Evolutionary conservation across 2,888 invertebrate genomes (phyloP).

Genomic region (Drosophila differens): DNA sequence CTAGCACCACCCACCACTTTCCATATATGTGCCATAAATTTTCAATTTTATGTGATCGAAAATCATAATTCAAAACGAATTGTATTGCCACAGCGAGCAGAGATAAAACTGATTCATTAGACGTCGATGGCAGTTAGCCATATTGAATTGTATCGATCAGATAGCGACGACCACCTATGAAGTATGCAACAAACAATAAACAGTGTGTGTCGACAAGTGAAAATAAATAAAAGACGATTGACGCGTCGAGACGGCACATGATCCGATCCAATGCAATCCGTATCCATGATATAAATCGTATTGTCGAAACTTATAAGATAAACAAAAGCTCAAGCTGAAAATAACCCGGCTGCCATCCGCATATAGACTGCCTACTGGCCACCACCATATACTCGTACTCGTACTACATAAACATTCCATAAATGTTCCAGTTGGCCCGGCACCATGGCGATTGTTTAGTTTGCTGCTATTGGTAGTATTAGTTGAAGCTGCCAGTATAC

Average conservation of each 20-base stretch:
- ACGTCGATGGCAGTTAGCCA: conserved; percentile 11
- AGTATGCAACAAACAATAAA: conserved; percentile 76
- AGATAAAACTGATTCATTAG: conserved; percentile 41
- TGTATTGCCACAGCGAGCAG: not conserved
- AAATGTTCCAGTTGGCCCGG: conserved; percentile 42
- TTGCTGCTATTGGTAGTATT: conserved; percentile 22
- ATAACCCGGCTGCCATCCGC: conserved; percentile 38
- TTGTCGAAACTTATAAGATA: conserved; percentile 70
- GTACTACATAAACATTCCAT: conserved; percentile 56
- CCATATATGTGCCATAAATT: conserved; percentile 7
- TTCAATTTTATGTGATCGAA: conserved; percentile 44
- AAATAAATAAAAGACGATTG: conserved; percentile 64
- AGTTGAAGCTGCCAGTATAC: conserved; percentile 39
- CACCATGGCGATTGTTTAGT: conserved; percentile 43
- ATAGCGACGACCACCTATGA: conserved; percentile 66
- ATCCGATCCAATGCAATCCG: conserved; percentile 26
- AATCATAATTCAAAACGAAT: conserved; percentile 51
- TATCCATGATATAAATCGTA: conserved; percentile 69
- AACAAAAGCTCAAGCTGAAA: conserved; percentile 60
- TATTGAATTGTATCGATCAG: conserved; percentile 53
- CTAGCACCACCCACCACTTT: not conserved
- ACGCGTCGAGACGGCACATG: conserved; percentile 12
- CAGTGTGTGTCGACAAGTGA: conserved; percentile 60
- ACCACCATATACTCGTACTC: conserved; percentile 23
- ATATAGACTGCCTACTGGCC: conserved; percentile 3